Percentiles rank a stretch among this genome's conserved stretches.
phyloP scores from a whole-genome alignment of 2,113 vertebrate genomes.

The Siphamia tubifer region DNA sequence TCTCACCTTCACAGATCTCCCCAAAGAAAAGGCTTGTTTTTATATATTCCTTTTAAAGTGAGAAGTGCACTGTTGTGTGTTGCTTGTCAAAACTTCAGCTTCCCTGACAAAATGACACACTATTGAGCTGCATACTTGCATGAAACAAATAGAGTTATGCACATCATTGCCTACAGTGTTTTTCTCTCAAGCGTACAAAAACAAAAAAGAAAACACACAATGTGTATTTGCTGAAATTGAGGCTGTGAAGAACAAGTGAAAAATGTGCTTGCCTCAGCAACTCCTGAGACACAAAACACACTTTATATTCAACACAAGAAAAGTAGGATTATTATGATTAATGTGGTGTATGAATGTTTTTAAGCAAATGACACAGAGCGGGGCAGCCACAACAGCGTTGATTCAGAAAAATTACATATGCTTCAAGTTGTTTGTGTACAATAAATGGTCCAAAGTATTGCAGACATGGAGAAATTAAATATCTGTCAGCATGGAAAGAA shows the following conservation, averaged over 20 bases:
- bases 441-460: constrained; percentile 37
- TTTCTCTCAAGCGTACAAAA: constrained; percentile 9
- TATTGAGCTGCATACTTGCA: background rate
- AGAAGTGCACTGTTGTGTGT: background rate
- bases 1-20: constrained; percentile 2
- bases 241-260: constrained; percentile 8
- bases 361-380: constrained; percentile 42
- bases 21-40: background rate
- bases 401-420: constrained; percentile 45
- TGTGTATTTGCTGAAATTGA: constrained; percentile 14
- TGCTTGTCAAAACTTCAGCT: constrained; percentile 25
- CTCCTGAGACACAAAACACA: constrained; percentile 18
- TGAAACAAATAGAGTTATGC: constrained; percentile 20
- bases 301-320: constrained; percentile 43
- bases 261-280: constrained; percentile 47
- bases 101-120: background rate
- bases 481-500: constrained; percentile 17
- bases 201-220: constrained; percentile 29
- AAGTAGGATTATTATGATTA: constrained; percentile 59
- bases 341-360: constrained; percentile 45
- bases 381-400: constrained; percentile 20
- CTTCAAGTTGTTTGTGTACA: constrained; percentile 21
- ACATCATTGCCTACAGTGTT: constrained; percentile 5
- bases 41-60: background rate
- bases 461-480: constrained; percentile 32